These are phyloP conservation scores for Aradus depressus DNA, from an alignment of 2,888 invertebrate species.

Conservation along the genomic window DNA sequence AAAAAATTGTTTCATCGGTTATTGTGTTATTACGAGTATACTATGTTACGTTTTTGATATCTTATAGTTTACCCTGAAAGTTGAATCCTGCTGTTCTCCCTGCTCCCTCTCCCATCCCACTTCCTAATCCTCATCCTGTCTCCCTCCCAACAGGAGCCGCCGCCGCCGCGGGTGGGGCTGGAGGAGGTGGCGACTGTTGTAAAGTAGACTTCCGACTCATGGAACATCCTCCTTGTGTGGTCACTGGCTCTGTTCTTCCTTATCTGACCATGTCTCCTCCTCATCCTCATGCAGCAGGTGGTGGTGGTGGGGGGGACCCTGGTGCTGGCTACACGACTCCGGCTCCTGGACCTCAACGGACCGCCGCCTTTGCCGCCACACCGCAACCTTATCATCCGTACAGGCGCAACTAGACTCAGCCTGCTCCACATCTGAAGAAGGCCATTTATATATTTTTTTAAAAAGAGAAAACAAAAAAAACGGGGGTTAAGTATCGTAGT, in stretches of 20 bases:
- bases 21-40: too few species aligned
- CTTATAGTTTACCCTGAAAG: slow-evolving; percentile 8
- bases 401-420: slow-evolving; percentile 39
- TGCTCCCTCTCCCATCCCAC: background rate
- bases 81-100: background rate
- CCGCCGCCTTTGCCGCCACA: slow-evolving; percentile 38
- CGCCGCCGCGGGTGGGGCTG: slow-evolving; percentile 4
- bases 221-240: slow-evolving; percentile 26
- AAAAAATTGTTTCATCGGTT: too few species aligned
- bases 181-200: too few species aligned
- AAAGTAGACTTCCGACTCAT: slow-evolving; percentile 15
- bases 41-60: too few species aligned
- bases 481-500: too few species aligned
- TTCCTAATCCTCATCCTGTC: background rate
- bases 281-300: slow-evolving; percentile 19
- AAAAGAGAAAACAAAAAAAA: too few species aligned
- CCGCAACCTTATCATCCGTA: slow-evolving; percentile 43
- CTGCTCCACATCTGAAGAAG: too few species aligned
- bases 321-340: slow-evolving; percentile 29
- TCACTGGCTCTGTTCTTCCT: slow-evolving; percentile 21
- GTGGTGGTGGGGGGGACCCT: slow-evolving; percentile 16
- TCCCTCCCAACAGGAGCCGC: background rate
- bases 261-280: slow-evolving; percentile 17
- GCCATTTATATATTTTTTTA: too few species aligned
- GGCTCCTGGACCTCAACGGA: slow-evolving; percentile 42